phyloP scores from a whole-genome alignment of 2,888 invertebrate genomes.

The Hartigia nigra region DNA sequence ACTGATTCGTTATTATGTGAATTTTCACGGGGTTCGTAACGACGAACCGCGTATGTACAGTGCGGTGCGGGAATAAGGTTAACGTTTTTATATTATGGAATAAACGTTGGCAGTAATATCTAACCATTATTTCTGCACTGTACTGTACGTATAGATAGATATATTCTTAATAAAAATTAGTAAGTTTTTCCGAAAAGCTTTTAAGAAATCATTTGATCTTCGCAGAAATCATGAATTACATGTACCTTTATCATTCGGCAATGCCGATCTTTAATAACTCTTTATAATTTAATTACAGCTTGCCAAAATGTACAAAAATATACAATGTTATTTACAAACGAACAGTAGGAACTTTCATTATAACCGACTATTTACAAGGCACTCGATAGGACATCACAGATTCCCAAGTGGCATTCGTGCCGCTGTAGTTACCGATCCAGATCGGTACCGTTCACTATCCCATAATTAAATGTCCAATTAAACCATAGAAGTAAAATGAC shows the following conservation, averaged over 20 bases:
- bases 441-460: neutral
- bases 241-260: neutral
- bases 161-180: neutral
- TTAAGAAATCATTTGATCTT: neutral
- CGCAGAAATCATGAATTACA: neutral
- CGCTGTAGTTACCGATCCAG: neutral
- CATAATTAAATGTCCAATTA: neutral
- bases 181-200: neutral
- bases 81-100: neutral
- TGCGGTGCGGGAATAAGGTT: neutral
- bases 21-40: conserved; percentile 42
- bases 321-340: conserved; percentile 38
- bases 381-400: neutral
- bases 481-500: neutral
- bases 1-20: conserved; percentile 57
- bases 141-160: neutral
- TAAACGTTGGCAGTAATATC: neutral
- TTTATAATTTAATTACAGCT: conserved; percentile 26
- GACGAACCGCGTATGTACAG: neutral
- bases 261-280: neutral
- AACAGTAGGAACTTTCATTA: conserved; percentile 32
- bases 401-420: neutral
- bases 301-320: conserved; percentile 42
- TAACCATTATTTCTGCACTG: neutral
- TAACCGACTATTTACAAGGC: conserved; percentile 17